These are phyloP conservation scores for Ophion ventricosus DNA, from an alignment of 2,888 invertebrate genomes.

Conservation along the genomic window DNA sequence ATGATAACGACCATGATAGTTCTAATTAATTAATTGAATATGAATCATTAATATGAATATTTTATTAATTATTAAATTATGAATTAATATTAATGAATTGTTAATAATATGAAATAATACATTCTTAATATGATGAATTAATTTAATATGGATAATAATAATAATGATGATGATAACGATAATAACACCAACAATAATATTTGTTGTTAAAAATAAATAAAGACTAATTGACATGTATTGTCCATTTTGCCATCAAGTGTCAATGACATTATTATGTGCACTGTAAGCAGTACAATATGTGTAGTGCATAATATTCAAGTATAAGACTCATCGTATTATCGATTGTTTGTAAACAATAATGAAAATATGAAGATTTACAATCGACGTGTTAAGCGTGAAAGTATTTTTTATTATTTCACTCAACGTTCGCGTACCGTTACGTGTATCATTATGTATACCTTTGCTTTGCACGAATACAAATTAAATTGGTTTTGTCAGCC, in stretches of 20 bases:
- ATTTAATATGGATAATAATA: neutral
- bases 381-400: constrained; percentile 6
- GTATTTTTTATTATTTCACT: constrained; percentile 8
- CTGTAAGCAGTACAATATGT: neutral
- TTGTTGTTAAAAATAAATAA: neutral
- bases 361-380: neutral
- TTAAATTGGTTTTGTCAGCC: neutral
- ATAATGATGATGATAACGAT: neutral
- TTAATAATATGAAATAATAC: too few relatives aligned
- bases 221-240: neutral
- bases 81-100: too few relatives aligned
- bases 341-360: neutral
- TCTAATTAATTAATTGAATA: too few relatives aligned
- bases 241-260: neutral
- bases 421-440: constrained; percentile 24
- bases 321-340: neutral
- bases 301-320: neutral
- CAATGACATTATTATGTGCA: neutral
- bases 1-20: too few relatives aligned
- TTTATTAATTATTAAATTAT: too few relatives aligned
- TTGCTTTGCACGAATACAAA: neutral
- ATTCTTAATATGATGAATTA: too few relatives aligned
- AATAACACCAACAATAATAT: neutral
- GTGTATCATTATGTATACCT: neutral
- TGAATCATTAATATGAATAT: too few relatives aligned